Evolutionary conservation across 2,113 vertebrate species (phyloP), one percentile per base, ranked within the genome.

Genomic region (Proterorhinus semilunaris): DNA sequence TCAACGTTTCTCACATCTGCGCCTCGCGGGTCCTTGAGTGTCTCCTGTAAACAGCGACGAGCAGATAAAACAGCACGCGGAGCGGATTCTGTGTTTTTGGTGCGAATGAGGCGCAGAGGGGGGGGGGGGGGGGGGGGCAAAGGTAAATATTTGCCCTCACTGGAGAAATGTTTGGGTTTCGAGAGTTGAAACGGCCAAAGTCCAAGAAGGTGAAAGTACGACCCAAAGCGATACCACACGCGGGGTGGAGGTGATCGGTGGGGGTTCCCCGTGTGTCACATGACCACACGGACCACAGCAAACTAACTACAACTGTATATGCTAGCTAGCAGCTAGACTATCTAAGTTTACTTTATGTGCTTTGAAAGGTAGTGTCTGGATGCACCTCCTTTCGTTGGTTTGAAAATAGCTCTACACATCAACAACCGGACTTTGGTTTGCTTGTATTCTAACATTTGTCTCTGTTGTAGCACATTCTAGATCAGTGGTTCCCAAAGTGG

Each of bases 111-210:
- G 68, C 68, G 67, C 66, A 71, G 62, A 65, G 57, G 73, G 42
- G n/a, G n/a, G n/a, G n/a, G n/a, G n/a, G n/a, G n/a, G n/a, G n/a
- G n/a, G n/a, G n/a, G n/a, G 71, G 48, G 10, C 15, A 43, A 69
- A 70, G 68, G 75, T 79, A 83, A 91, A 89, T 89, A 88, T 90
- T 90, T 83, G 80, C 27, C 75, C 27, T 65, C 0, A 6, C 54
- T 16, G 45, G 10, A 71, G 64, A 72, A 1, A 46, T 91, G 83
- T 89, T 92, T 91, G 87, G 88, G 89, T 91, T 90, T 91, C 87
- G 73, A 55, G 53, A 9, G 83, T 88, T 36, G 27, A 36, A 36
- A 36, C 27, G 27, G 27, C 65, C 81, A 87, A 88, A 91, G 89
- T 88, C 75, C 70, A 85, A 65, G 72, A 63, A 65, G n/a, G 55